A percentile compares a stretch with the other conserved stretches of the same genome.
These are phyloP conservation scores for Rhombomys opimus DNA, from an alignment of 2,113 vertebrate species.

Conservation along the genomic window DNA sequence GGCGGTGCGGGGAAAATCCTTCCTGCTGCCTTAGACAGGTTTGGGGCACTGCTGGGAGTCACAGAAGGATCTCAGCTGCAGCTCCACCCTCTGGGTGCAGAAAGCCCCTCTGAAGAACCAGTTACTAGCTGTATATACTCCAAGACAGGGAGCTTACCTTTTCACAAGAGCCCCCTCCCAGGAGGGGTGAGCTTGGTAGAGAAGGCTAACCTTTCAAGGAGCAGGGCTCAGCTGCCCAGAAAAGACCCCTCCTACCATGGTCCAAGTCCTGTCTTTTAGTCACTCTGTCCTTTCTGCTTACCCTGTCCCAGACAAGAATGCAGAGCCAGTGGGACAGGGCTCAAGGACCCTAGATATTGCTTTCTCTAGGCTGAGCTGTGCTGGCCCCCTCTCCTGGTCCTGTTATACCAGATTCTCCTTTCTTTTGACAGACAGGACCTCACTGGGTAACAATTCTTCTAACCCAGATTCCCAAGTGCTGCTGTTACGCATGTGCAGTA, in stretches of 20 bases:
- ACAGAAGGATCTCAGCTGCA: not conserved
- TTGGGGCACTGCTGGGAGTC: not conserved
- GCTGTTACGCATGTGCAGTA: not conserved
- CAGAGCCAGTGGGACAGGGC: not conserved
- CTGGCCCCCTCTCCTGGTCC: no score
- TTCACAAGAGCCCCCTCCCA: not conserved
- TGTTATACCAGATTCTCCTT: not conserved
- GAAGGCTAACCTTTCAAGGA: not conserved
- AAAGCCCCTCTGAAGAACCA: not conserved
- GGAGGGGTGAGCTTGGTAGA: not conserved
- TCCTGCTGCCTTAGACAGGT: constrained; percentile 66
- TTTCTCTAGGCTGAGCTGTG: not conserved
- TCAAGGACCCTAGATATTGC: not conserved
- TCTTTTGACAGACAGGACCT: not conserved
- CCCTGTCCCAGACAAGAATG: not conserved
- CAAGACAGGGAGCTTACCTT: not conserved
- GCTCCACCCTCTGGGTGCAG: not conserved
- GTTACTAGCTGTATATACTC: no score
- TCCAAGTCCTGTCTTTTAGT: not conserved
- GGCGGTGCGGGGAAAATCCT: constrained; percentile 68
- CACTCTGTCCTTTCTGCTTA: no score
- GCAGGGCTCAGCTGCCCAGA: not conserved
- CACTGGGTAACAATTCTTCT: not conserved
- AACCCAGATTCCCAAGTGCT: not conserved
- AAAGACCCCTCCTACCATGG: no score